Evolutionary conservation across 2,797 vertebrate genomes (phyloP).

Genomic region (Scolopax bukidnonensis): DNA sequence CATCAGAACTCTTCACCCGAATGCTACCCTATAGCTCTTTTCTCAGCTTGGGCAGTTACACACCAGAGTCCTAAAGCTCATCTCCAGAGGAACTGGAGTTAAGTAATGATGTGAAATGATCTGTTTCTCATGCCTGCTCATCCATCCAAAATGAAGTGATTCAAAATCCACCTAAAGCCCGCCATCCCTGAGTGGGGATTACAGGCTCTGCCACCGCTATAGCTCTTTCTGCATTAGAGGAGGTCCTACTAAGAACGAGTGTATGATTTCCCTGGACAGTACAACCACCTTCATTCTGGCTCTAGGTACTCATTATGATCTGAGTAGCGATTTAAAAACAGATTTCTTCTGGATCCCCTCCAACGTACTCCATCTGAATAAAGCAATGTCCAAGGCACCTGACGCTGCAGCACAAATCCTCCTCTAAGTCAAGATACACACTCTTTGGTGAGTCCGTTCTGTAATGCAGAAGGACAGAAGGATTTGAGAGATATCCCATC

Average conservation of each 20-base stretch:
- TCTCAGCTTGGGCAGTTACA: neutral
- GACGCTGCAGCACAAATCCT: accelerated
- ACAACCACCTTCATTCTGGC: neutral
- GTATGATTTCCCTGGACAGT: neutral
- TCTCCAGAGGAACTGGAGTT: neutral
- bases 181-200: accelerated
- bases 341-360: neutral
- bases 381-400: neutral
- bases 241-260: neutral
- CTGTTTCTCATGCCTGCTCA: neutral
- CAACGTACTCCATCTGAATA: neutral
- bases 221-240: neutral
- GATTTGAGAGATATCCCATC: neutral
- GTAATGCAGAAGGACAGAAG: neutral
- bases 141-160: neutral
- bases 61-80: neutral
- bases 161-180: neutral
- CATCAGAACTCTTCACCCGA: neutral
- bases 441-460: neutral
- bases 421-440: neutral
- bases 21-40: neutral
- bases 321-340: neutral
- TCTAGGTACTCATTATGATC: neutral
- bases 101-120: neutral
- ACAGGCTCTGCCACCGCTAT: neutral